Conservation (phyloP, 2,888 invertebrate genomes). For the Brassicogethes aeneus region DNA sequence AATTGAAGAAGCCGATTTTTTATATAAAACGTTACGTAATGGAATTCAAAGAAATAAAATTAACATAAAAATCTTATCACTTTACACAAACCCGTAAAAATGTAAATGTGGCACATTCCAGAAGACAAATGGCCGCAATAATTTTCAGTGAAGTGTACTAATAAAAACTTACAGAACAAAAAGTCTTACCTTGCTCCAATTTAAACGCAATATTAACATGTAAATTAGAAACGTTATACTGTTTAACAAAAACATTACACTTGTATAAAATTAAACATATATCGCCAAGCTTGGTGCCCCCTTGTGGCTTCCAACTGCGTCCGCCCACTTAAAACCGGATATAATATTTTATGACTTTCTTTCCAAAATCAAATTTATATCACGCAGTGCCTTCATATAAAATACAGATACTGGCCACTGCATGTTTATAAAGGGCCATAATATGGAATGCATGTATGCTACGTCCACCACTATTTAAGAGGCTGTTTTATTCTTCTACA, state of each 20-base stretch:
- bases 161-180: background rate
- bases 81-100: slow-evolving; percentile 1
- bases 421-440: slow-evolving; percentile 5
- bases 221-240: slow-evolving; percentile 7
- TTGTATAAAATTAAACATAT: slow-evolving; percentile 5
- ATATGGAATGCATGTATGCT: background rate
- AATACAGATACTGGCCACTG: slow-evolving; percentile 8
- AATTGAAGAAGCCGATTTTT: no score
- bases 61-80: background rate
- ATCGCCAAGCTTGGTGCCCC: slow-evolving; percentile 1
- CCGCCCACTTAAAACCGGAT: slow-evolving; percentile 13
- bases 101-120: slow-evolving; percentile 1
- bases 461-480: background rate
- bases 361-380: slow-evolving; percentile 14
- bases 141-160: slow-evolving; percentile 1
- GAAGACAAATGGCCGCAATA: slow-evolving; percentile 2
- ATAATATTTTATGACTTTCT: slow-evolving; percentile 12
- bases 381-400: slow-evolving; percentile 11
- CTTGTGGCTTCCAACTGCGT: slow-evolving; percentile 11
- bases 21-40: background rate
- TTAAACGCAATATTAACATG: slow-evolving; percentile 12
- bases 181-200: slow-evolving; percentile 5
- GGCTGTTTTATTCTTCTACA: background rate
- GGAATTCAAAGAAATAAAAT: background rate
- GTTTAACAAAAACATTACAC: slow-evolving; percentile 11